Evolutionary conservation across 2,797 vertebrate genomes (phyloP), one percentile per base, ranked within the genome.

Genomic region (Brachyalestes nurse): DNA sequence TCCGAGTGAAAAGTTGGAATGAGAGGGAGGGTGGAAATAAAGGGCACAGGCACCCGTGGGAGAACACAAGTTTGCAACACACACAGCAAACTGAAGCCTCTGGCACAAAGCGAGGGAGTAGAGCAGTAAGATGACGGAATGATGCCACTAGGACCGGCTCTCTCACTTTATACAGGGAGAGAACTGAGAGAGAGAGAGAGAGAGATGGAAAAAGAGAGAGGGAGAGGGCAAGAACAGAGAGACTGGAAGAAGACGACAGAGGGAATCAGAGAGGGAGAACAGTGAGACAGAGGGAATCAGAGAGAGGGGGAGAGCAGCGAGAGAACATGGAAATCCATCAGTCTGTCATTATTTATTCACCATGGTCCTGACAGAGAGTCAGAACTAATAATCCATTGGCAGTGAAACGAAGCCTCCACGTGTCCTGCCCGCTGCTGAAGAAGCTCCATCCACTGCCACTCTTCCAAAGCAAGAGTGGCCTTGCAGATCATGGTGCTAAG

Each of bases 261-360:
- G 25, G 47, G 72, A 75, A 55, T 47, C n/a, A 78, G 78, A 81
- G 38, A 73, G 65, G 78, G 66, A 45, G 16, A 57, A 40, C 23
- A 72, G 76, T 73, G 70, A 71, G 77, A 75, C 60, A 74, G 78
- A 79, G 76, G 23, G 64, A 28, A 28, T 28, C 28, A 28, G 28
- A 28, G 28, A 28, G 28, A 28, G 28, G 77, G 61, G 57, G 65
- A 65, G 82, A 81, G 60, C 64, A 64, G 75, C 42, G 77, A 74
- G 75, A 84, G 81, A 86, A 80, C 82, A 84, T 84, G 76, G 72
- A 85, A 87, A 83, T 81, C 88, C 84, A 86, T 87, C 86, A 87
- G 78, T 71, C 81, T 77, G 75, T 79, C 83, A 87, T 89, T 83
- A 87, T 88, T 89, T 89, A 89, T 89, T 89, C 81, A 89, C 78